Percentiles rank a stretch among this genome's conserved stretches.
These are phyloP conservation scores for Molanna angustata DNA, from an alignment of 2,888 invertebrate species.

Conservation along the genomic window DNA sequence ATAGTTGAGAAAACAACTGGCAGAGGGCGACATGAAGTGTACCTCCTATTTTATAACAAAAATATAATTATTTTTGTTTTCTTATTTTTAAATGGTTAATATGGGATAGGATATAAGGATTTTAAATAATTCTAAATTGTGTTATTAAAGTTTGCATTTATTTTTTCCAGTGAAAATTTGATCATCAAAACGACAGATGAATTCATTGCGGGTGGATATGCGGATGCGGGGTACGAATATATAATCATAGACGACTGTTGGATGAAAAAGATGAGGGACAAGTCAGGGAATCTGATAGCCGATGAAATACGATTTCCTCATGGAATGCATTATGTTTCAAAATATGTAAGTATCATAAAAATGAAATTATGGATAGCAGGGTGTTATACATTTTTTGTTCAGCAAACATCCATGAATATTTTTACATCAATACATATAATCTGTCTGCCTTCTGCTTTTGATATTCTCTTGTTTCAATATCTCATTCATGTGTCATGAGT, in stretches of 20 bases:
- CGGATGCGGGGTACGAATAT: slow-evolving; percentile 69
- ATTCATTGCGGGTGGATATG: slow-evolving; percentile 65
- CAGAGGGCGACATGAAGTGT: too few relatives aligned
- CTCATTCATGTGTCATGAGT: too few relatives aligned
- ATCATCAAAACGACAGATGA: slow-evolving; percentile 61
- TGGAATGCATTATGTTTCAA: slow-evolving; percentile 67
- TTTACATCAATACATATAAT: too few relatives aligned
- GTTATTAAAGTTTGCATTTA: too few relatives aligned
- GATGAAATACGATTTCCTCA: slow-evolving; percentile 68
- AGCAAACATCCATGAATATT: too few relatives aligned
- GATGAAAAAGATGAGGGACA: slow-evolving; percentile 62
- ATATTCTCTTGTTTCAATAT: too few relatives aligned
- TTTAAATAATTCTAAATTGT: background rate
- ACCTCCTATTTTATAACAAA: background rate
- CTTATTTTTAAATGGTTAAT: background rate
- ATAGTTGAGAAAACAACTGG: too few relatives aligned
- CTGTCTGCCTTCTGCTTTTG: too few relatives aligned
- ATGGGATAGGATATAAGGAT: background rate
- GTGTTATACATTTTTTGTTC: too few relatives aligned
- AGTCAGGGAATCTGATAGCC: slow-evolving; percentile 59
- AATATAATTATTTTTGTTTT: background rate
- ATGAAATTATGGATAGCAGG: too few relatives aligned
- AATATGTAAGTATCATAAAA: slow-evolving; percentile 59
- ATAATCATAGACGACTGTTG: slow-evolving; percentile 77
- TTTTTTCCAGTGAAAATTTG: slow-evolving; percentile 55